Conservation (phyloP, 2,888 invertebrate genomes). For the Druceiella hillmani region DNA sequence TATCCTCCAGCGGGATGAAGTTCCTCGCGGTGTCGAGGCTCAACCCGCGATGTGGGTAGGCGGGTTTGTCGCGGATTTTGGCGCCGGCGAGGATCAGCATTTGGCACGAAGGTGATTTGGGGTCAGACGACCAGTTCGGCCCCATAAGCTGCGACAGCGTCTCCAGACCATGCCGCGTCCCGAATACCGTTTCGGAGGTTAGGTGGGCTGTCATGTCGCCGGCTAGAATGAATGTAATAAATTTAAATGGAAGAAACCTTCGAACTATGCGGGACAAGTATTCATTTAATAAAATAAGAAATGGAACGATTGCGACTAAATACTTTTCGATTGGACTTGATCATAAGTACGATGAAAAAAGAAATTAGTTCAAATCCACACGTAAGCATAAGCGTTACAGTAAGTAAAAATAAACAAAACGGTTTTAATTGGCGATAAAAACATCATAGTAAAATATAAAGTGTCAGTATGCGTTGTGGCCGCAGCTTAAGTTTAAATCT, state of each 20-base stretch:
- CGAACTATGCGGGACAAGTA: background rate
- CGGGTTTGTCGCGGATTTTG: conserved; percentile 70
- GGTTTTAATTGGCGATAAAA: too few species aligned
- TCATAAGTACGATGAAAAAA: too few species aligned
- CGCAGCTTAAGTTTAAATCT: too few species aligned
- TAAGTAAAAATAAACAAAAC: too few species aligned
- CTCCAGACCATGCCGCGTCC: conserved; percentile 71
- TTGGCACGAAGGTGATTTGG: conserved; percentile 36
- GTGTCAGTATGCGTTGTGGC: too few species aligned
- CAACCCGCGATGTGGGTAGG: conserved; percentile 79
- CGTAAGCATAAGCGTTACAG: too few species aligned
- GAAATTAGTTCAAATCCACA: too few species aligned
- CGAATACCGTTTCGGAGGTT: conserved; percentile 59
- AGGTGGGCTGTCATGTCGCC: conserved; percentile 50
- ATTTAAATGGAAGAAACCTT: conserved; percentile 4
- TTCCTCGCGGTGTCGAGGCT: conserved; percentile 87
- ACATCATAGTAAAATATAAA: too few species aligned
- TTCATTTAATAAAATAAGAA: too few species aligned
- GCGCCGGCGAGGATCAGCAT: conserved; percentile 59
- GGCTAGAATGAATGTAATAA: conserved; percentile 31
- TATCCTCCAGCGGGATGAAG: conserved; percentile 66
- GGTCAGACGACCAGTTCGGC: conserved; percentile 32
- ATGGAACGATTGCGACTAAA: too few species aligned
- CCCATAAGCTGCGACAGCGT: conserved; percentile 64
- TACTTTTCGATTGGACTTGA: too few species aligned